Evolutionary conservation across 2,888 invertebrate species (phyloP).

Genomic region (Cerastis leucographa): DNA sequence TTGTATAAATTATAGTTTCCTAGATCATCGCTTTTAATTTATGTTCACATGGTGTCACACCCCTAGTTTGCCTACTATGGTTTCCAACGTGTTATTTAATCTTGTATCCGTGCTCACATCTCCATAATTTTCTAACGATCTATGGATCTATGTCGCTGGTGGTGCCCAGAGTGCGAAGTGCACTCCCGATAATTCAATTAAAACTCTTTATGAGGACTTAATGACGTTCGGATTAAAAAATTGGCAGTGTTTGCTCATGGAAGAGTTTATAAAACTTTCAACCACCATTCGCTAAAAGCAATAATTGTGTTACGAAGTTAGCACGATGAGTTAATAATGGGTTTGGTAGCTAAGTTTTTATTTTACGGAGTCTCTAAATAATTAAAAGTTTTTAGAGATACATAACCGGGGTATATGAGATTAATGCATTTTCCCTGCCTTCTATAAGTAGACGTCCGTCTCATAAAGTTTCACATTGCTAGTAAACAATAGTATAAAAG

Average conservation of each 20-base stretch:
- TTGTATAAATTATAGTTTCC: conserved; percentile 13
- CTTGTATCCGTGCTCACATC: neutral
- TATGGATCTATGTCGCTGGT: no score
- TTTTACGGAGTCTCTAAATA: neutral
- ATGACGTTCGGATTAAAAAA: neutral
- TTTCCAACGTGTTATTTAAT: neutral
- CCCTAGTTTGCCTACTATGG: neutral
- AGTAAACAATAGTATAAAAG: neutral
- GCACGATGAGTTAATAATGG: neutral
- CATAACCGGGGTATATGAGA: neutral
- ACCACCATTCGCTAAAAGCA: neutral
- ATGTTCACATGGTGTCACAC: neutral
- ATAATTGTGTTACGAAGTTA: neutral
- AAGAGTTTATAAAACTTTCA: neutral
- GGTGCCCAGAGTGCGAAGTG: neutral
- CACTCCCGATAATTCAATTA: conserved; percentile 4
- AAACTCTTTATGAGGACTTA: neutral
- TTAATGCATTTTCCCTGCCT: neutral
- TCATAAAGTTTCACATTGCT: neutral
- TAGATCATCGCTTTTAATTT: neutral
- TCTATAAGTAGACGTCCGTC: neutral
- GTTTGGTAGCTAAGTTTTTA: neutral
- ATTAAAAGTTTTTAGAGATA: neutral
- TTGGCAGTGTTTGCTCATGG: neutral
- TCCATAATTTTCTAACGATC: no score